A percentile compares a stretch with the other conserved stretches of the same genome.
Evolutionary conservation across 2,888 invertebrate species (phyloP).

Genomic region (Brachylomia viminalis): DNA sequence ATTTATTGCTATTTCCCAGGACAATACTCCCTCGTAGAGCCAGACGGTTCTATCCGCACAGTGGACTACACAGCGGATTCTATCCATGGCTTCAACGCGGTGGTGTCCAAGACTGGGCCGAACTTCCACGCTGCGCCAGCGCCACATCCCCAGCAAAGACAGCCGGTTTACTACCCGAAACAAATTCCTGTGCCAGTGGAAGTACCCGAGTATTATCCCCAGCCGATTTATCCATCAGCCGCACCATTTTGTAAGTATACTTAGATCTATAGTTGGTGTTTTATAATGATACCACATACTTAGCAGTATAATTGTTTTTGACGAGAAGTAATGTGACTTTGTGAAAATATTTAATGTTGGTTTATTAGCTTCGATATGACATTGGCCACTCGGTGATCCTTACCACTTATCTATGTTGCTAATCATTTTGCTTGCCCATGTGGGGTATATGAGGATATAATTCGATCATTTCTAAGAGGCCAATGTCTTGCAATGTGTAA

Average conservation of each 20-base stretch:
- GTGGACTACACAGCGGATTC: constrained; percentile 91
- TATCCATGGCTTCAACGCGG: constrained; percentile 90
- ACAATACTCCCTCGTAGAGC: constrained; percentile 89
- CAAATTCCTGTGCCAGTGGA: constrained; percentile 84
- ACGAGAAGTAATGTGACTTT: too few relatives aligned
- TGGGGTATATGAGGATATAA: too few relatives aligned
- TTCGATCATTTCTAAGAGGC: too few relatives aligned
- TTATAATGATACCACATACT: too few relatives aligned
- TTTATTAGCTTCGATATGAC: too few relatives aligned
- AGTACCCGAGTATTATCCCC: constrained; percentile 71
- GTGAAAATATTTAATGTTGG: too few relatives aligned
- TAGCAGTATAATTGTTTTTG: too few relatives aligned
- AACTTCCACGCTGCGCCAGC: constrained; percentile 83
- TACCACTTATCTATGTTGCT: too few relatives aligned
- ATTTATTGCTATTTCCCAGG: constrained; percentile 77
- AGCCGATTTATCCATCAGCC: constrained; percentile 72
- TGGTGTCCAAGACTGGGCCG: constrained; percentile 89
- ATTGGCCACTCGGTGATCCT: too few relatives aligned
- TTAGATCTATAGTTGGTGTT: too few relatives aligned
- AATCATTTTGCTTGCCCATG: too few relatives aligned
- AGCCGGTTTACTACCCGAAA: constrained; percentile 74
- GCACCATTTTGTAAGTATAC: constrained; percentile 53
- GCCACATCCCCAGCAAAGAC: constrained; percentile 60
- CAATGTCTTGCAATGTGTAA: too few relatives aligned
- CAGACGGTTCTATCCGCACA: constrained; percentile 88